Conservation (phyloP, 2,797 vertebrate genomes). For the Arremon aurantiirostris region DNA sequence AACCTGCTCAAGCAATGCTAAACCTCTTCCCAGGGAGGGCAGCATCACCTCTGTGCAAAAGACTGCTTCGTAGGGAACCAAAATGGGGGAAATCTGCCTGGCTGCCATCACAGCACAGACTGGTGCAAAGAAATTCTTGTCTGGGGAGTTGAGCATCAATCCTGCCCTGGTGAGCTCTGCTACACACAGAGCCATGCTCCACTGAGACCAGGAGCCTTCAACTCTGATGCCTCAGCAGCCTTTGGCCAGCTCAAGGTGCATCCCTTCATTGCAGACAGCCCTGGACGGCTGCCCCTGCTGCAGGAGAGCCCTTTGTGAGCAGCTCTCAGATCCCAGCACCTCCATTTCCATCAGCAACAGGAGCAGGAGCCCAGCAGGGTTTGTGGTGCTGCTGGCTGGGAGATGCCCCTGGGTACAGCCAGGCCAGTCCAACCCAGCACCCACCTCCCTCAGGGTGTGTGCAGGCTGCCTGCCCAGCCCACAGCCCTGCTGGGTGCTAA, state of each 20-base stretch:
- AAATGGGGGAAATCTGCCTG: not conserved
- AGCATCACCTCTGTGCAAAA: conserved; percentile 16
- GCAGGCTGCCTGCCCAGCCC: not conserved
- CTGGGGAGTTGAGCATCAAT: not conserved
- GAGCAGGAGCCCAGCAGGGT: not conserved
- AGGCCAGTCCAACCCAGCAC: not conserved
- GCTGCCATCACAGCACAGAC: not conserved
- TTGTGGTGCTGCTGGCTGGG: not conserved
- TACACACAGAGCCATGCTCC: accelerated
- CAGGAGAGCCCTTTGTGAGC: not conserved
- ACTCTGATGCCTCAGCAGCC: accelerated
- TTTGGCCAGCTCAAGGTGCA: not conserved
- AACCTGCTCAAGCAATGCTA: not conserved
- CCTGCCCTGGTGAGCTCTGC: not conserved
- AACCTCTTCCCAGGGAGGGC: not conserved
- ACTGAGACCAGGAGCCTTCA: accelerated
- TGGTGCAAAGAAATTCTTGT: not conserved
- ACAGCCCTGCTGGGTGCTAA: not conserved
- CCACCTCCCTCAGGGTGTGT: accelerated
- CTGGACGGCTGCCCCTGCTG: not conserved
- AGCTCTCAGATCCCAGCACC: accelerated
- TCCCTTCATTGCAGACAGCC: not conserved
- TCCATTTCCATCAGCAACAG: accelerated
- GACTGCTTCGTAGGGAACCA: not conserved
- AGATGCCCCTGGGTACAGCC: accelerated